Evolutionary conservation across 2,888 invertebrate species (phyloP), one percentile per base, ranked within the genome.

Genomic region (Ectemnius continuus): DNA sequence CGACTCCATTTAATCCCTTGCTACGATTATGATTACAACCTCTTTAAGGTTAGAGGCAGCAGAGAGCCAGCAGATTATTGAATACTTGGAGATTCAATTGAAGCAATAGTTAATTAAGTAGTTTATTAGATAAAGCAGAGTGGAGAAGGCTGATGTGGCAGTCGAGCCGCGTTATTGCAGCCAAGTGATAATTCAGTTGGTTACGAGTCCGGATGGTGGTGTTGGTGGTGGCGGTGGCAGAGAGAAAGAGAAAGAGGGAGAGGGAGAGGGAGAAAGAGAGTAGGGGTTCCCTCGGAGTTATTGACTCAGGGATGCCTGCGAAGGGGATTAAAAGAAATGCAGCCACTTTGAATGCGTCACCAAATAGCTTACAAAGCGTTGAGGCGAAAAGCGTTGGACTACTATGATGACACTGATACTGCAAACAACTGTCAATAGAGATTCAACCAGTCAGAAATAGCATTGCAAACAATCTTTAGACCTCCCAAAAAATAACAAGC

Each of bases 231-330:
- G 23, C 3, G 3, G 3, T 23, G 23, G 23, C 23, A 23, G 23
- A 23, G 23, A 23, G n/a, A n/a, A n/a, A n/a, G n/a, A n/a, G n/a
- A n/a, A n/a, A n/a, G n/a, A n/a, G n/a, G n/a, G n/a, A n/a, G n/a
- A n/a, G n/a, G n/a, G n/a, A n/a, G n/a, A n/a, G n/a, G n/a, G n/a
- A n/a, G n/a, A n/a, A n/a, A n/a, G n/a, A n/a, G 23, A 23, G 23
- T 23, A 23, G 23, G 23, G 23, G 23, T 23, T 23, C 23, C 23
- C 23, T 23, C 23, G 20, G 6, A 18, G 59, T 14, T 76, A 56
- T 76, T 76, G 65, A 67, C 23, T 75, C 67, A 76, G 76, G 23
- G 75, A 70, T n/a, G n/a, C 48, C 47, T 5, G 56, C 75, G 26
- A 3, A 18, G 61, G 64, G 56, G 65, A 70, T 75, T 59, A 59